These are phyloP conservation scores for Coecobrya sp. DNA, from an alignment of 2,888 invertebrate genomes.

Conservation along the genomic window DNA sequence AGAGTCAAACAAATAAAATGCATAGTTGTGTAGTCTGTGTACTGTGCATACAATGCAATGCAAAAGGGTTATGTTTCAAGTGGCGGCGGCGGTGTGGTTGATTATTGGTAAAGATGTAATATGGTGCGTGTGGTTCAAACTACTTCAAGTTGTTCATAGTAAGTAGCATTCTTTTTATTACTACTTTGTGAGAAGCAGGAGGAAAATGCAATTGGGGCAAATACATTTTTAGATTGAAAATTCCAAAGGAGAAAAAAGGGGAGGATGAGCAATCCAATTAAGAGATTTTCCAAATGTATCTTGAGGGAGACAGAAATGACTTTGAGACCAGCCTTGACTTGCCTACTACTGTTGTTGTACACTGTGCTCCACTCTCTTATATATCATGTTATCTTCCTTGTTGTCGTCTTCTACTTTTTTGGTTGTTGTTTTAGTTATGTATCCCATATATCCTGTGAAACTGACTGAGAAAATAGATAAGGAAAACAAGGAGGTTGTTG, in stretches of 20 bases:
- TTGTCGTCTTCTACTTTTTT: background rate
- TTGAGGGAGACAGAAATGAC: slow-evolving; percentile 75
- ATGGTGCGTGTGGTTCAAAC: slow-evolving; percentile 39
- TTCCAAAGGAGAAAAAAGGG: slow-evolving; percentile 65
- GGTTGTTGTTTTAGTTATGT: slow-evolving; percentile 43
- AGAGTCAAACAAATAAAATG: slow-evolving; percentile 44
- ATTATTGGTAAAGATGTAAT: slow-evolving; percentile 4
- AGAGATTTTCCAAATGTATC: slow-evolving; percentile 79
- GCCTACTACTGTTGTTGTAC: background rate
- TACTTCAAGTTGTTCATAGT: slow-evolving; percentile 51
- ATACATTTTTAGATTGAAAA: slow-evolving; percentile 63
- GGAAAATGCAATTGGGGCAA: slow-evolving; percentile 37
- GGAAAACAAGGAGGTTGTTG: slow-evolving; percentile 50
- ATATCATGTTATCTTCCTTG: slow-evolving; percentile 6
- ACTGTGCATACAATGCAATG: background rate
- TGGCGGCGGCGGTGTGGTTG: slow-evolving; percentile 21
- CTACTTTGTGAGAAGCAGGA: slow-evolving; percentile 16
- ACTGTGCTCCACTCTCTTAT: background rate
- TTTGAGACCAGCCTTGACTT: slow-evolving; percentile 71
- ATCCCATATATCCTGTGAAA: slow-evolving; percentile 56
- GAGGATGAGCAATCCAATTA: slow-evolving; percentile 74
- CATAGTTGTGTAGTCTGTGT: background rate
- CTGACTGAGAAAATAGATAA: slow-evolving; percentile 68
- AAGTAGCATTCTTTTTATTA: slow-evolving; percentile 17
- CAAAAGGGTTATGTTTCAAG: slow-evolving; percentile 32